Base-by-base conservation (phyloP, 2,888 invertebrate genomes). In the Conomelus anceps region DNA sequence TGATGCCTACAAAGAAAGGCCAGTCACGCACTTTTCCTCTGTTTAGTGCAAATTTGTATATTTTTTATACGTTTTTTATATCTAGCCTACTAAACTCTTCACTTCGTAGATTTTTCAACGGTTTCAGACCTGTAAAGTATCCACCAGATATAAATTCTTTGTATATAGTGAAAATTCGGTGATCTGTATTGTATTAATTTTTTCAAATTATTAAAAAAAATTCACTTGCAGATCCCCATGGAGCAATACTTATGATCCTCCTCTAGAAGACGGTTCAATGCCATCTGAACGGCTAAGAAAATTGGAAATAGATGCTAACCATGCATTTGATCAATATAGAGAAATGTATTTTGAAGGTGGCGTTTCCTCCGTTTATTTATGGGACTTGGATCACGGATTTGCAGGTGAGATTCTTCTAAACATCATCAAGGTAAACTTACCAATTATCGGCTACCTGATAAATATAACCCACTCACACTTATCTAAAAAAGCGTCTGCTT, bases 341-440 rank as follows among this genome's bases (percentile, higher is more conserved):
- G 99, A 99, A 94, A 98, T 99, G 97, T 99, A 99, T 93, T 99
- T 98, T 93, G 99, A 99, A 94, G 99, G 99, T 89, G 99, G 99
- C 0, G 99, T 99, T 0, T 99, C 99, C 22, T 99, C 99, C 7
- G 99, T 99, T 3, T 99, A 99, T 94, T 95, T 99, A 91, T 99
- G 99, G 99, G 99, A 99, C 92, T 95, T 99, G 93, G 99, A 99
- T 93, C 98, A 98, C 94, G 99, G 99, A 6, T 99, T 99, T 95
- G 99, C 98, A 91, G 97, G 97, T 95, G 92, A 91, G 90, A 90
- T 85, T 22, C 85, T 9, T 17, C 13, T 23, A 17, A 22, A 41
- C 26, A 23, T 87, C 23, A n/a, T 85, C 17, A n/a, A 7, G 23
- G 7, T 85, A 85, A 88, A 22, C 20, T 11, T 22, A 22, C 13